Evolutionary conservation across 2,888 invertebrate species (phyloP), one percentile per base, ranked within the genome.

Genomic region (Chirona hameri): DNA sequence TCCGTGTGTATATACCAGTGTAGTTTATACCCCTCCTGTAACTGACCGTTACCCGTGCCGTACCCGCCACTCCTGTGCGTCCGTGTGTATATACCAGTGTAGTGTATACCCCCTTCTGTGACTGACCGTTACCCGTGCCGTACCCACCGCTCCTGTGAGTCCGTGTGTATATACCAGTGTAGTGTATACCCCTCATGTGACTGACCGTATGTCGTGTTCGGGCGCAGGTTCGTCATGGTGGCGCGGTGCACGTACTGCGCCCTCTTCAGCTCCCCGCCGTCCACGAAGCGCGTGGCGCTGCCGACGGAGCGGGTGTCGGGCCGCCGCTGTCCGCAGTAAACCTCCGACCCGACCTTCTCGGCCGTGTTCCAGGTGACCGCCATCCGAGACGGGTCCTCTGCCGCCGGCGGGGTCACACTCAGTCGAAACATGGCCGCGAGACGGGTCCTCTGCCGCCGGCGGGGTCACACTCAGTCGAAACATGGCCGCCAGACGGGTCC

Each of bases 311-410:
- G 24, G 15, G 15, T 18, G 39, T 60, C 79, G 48, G 83, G 89
- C n/a, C 90, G 90, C 9, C 88, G 89, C 84, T 91, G 91, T 0
- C 95, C 95, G 87, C 93, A 95, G 87, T 94, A 92, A 46, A 95
- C 95, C 55, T 92, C 86, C 0, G 94, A 93, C 83, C 90, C 89
- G 24, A 89, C 86, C 0, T 94, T 92, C 85, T 92, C 89, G 87
- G 92, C 91, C 87, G 96, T 96, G 3, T 93, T 92, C 95, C 96
- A 96, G 85, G 95, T 95, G 55, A 95, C 92, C 52, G 93, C 91
- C 85, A 95, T 92, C 86, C 94, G 92, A 21, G 79, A 79, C 31
- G 81, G 83, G 5, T 81, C 82, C 55, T 83, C 84, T 84, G 79
- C 48, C 48, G 48, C 9, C 7, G 48, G 12, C 48, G 48, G 48